phyloP scores from a whole-genome alignment of 2,797 vertebrate genomes.

The Danio kyathit region DNA sequence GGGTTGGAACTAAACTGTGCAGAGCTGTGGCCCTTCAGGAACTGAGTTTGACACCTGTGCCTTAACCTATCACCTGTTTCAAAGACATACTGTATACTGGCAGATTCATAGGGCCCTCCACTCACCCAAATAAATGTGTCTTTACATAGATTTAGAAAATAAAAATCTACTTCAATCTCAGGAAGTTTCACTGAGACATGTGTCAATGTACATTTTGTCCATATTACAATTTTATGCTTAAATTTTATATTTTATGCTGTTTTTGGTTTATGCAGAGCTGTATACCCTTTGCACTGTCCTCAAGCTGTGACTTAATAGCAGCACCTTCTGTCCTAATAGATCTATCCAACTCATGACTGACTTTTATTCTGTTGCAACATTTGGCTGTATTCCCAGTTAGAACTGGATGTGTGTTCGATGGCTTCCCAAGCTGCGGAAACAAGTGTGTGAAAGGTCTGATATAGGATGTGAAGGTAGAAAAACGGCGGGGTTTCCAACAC shows the following conservation, averaged over 20 bases:
- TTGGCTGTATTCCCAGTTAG: conserved; percentile 54
- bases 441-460: conserved; percentile 74
- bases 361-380: conserved; percentile 56
- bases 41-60: too few species aligned
- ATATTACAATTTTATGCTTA: background rate
- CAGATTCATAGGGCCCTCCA: too few species aligned
- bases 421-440: conserved; percentile 76
- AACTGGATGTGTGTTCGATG: conserved; percentile 56
- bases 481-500: conserved; percentile 81
- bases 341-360: conserved; percentile 72
- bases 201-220: background rate
- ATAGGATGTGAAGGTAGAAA: conserved; percentile 78
- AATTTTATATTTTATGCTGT: background rate
- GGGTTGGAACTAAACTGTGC: too few species aligned
- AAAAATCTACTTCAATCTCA: too few species aligned
- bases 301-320: conserved; percentile 66
- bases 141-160: too few species aligned
- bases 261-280: background rate
- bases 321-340: conserved; percentile 73
- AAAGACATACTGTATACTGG: too few species aligned
- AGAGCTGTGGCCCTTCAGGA: too few species aligned
- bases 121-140: too few species aligned
- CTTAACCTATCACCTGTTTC: too few species aligned
- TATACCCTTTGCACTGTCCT: conserved; percentile 68
- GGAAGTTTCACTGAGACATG: too few species aligned